Conservation (phyloP, 2,888 invertebrate genomes). For the Dysmachus trigonus region DNA sequence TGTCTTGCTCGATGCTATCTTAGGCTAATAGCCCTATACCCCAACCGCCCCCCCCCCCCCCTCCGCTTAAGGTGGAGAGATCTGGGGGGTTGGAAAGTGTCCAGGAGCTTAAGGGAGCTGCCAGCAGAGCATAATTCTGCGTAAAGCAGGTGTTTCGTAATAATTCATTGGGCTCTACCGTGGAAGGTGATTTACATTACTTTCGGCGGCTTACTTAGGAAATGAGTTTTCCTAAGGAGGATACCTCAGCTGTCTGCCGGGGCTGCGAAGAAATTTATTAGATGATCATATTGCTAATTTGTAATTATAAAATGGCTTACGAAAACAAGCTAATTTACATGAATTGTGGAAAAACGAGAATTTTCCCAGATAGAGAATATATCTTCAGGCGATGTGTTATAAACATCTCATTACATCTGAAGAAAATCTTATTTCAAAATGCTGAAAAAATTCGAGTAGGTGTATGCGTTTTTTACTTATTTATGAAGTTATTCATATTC, state of each 20-base stretch:
- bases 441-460: too few species aligned
- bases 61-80: too few species aligned
- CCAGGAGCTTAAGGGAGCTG: neutral
- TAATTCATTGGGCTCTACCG: neutral
- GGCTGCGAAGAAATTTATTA: neutral
- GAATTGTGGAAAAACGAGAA: neutral
- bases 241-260: neutral
- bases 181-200: neutral
- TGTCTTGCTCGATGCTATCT: neutral
- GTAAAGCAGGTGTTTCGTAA: conserved; percentile 28
- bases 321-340: neutral
- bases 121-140: conserved; percentile 10
- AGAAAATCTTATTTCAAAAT: neutral
- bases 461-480: too few species aligned
- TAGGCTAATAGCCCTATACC: neutral
- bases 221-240: neutral
- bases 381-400: neutral
- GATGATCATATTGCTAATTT: neutral
- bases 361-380: neutral
- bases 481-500: too few species aligned
- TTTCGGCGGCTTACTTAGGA: neutral
- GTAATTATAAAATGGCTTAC: neutral
- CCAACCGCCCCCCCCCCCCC: neutral
- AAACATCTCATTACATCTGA: neutral
- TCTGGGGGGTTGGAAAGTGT: neutral